Conservation (phyloP, 2,113 vertebrate genomes). For the Dasyurus viverrinus region DNA sequence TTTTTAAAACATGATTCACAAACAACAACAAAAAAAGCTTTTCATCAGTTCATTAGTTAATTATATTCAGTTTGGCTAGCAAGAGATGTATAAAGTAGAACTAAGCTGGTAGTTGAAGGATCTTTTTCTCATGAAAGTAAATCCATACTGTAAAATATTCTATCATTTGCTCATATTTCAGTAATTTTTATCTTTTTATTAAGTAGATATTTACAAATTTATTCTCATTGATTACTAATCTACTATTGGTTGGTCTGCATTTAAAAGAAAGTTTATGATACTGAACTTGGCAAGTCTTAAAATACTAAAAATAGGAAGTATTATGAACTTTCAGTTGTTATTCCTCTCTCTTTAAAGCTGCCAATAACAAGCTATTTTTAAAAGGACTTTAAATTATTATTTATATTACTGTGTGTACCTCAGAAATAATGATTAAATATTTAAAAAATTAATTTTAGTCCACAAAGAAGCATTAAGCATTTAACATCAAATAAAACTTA, state of each 20-base stretch:
- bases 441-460: neutral
- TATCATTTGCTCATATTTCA: conserved; percentile 1
- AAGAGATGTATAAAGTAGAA: neutral
- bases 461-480: neutral
- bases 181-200: conserved; percentile 7
- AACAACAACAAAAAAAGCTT: neutral
- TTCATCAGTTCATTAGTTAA: neutral
- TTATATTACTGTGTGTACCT: neutral
- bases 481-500: neutral
- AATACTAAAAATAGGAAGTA: neutral
- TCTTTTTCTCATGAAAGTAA: neutral
- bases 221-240: neutral
- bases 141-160: neutral
- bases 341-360: neutral
- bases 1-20: neutral
- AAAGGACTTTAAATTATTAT: neutral
- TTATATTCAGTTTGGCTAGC: no score
- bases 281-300: neutral
- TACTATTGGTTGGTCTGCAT: neutral
- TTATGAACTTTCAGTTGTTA: neutral
- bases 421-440: neutral
- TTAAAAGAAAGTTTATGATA: neutral
- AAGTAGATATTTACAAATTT: neutral
- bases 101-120: neutral
- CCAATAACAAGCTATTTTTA: neutral